Base-by-base conservation (phyloP, 2,113 vertebrate genomes). In the Toxotes chatareus region DNA sequence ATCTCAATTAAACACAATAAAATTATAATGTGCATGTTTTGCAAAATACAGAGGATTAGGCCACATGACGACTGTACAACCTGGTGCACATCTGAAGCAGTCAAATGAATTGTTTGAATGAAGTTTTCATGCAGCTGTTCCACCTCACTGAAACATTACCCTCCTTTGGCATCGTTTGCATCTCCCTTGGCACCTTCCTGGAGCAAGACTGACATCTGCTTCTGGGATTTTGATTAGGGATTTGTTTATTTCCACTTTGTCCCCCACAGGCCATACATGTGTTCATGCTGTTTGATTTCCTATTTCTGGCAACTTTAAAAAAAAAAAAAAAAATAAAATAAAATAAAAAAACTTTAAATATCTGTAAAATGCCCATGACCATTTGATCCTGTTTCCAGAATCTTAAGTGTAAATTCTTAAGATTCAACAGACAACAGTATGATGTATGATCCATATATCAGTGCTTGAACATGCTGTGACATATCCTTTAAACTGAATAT, bases 171-270 rank as follows among this genome's bases (percentile, higher is more conserved):
- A 55, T 55, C 5, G 0, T 51, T 64, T 74, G 19, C 34, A 16
- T 27, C 27, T 27, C 27, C 27, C 27, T 27, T 27, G 27, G 51
- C 1, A 16, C 13, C 5, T 78, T 76, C 1, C 51, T 79, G 69
- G 71, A 36, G 14, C 27, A 81, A 82, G 49, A 34, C 82, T 91
- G 86, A 83, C 90, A 90, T 82, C 90, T 89, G 21, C 66, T 88
- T 88, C 88, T 79, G 42, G 8, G 47, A 76, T 36, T 42, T 59
- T 42, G 16, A 13, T 34, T 16, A 32, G n/a, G 4, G 8, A 2
- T 71, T 21, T 57, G 14, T 62, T 74, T 51, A 4, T 61, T 49
- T 57, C 38, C 12, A 32, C 14, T 40, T 57, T 5, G 3, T 0
- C 9, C 3, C 23, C 7, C 1, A 11, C 3, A 51, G 32, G 13